A percentile compares a stretch with the other conserved stretches of the same genome.
These are phyloP conservation scores for Watersipora subatra DNA, from an alignment of 1,140 invertebrate species.

Conservation along the genomic window DNA sequence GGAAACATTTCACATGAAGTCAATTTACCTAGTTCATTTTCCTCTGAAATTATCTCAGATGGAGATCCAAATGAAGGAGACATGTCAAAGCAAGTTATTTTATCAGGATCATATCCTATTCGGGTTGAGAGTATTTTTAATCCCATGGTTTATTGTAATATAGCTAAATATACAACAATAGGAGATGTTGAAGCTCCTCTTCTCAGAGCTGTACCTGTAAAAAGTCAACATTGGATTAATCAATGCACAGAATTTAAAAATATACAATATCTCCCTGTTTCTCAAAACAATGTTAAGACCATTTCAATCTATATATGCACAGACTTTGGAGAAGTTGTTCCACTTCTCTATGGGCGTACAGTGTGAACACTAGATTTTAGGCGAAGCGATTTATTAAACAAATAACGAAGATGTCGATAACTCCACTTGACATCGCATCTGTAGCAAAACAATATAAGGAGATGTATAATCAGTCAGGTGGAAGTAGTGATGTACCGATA, in stretches of 20 bases:
- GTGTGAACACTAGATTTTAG: neutral
- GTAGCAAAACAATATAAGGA: neutral
- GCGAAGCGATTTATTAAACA: neutral
- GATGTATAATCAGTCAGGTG: neutral
- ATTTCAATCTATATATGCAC: neutral
- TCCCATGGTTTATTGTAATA: neutral
- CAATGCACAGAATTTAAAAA: neutral
- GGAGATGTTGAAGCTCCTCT: neutral
- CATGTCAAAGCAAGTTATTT: too few species aligned
- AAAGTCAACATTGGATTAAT: neutral
- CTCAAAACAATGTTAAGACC: neutral
- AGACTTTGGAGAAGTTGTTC: neutral
- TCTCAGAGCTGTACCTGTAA: neutral
- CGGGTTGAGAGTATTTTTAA: neutral
- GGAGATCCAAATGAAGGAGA: too few species aligned
- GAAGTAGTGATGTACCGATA: neutral
- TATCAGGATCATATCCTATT: neutral
- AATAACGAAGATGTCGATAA: neutral
- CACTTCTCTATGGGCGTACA: neutral
- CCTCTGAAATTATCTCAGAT: too few species aligned
- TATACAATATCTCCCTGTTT: neutral
- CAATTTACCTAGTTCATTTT: too few species aligned
- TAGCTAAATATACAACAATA: neutral
- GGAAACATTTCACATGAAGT: neutral
- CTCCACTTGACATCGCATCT: neutral